Percentiles rank a stretch among this genome's conserved stretches.
phyloP scores from a whole-genome alignment of 2,113 vertebrate genomes.

The Nycticebus coucang region DNA sequence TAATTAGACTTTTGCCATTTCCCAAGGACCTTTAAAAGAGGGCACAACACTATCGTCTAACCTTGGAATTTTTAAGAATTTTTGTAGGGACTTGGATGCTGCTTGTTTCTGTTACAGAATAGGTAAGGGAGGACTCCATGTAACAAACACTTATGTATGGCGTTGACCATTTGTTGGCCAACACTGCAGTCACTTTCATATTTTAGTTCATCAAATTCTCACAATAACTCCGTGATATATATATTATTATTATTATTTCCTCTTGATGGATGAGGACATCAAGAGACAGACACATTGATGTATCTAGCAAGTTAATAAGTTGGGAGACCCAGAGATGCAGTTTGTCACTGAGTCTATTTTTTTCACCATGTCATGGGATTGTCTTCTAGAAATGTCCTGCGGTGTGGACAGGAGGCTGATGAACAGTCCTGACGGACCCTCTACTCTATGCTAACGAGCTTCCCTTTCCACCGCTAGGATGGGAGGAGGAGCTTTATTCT shows the following conservation, averaged over 20 bases:
- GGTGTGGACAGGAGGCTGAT: not conserved
- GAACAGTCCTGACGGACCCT: not conserved
- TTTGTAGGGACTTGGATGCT: not conserved
- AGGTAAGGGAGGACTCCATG: not conserved
- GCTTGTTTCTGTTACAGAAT: not conserved
- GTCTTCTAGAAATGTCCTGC: not conserved
- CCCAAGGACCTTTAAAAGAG: conserved; percentile 63
- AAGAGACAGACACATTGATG: not conserved
- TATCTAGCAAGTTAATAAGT: not conserved
- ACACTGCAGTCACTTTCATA: conserved; percentile 11
- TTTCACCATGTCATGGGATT: not conserved
- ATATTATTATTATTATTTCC: conserved; percentile 14
- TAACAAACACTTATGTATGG: not conserved
- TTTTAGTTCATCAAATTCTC: not conserved
- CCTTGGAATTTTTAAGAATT: conserved; percentile 67
- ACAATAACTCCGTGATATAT: not conserved
- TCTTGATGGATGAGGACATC: conserved; percentile 12
- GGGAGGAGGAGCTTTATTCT: conserved; percentile 41
- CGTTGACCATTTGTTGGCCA: not conserved
- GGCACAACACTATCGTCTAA: not conserved
- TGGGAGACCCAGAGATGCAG: not conserved
- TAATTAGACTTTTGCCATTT: conserved; percentile 72
- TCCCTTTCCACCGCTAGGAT: not conserved
- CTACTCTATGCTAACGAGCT: not conserved
- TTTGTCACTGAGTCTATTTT: not conserved